phyloP scores from a whole-genome alignment of 2,797 vertebrate species.

The Orestias chungarensis region DNA sequence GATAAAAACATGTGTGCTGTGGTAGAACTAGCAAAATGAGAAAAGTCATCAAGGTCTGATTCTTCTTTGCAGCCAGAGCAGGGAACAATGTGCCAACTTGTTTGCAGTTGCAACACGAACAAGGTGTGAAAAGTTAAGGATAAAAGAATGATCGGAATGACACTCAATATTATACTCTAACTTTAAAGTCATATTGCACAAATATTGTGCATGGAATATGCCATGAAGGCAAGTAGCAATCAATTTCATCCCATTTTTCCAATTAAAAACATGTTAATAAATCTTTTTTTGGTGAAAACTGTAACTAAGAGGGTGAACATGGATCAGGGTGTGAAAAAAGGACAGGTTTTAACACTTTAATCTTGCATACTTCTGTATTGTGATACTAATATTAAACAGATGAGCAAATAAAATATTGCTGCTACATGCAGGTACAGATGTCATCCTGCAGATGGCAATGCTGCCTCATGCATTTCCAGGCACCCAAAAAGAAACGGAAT shows the following conservation, averaged over 20 bases:
- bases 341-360: background rate
- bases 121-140: background rate
- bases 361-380: too few relatives aligned
- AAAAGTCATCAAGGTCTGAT: too few relatives aligned
- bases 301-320: background rate
- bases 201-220: background rate
- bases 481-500: background rate
- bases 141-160: background rate
- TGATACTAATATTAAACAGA: background rate
- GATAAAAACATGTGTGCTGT: background rate
- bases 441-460: conserved; percentile 55
- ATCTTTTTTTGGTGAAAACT: background rate
- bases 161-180: background rate
- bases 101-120: too few relatives aligned
- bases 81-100: background rate
- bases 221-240: background rate
- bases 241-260: background rate
- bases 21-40: too few relatives aligned
- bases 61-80: background rate
- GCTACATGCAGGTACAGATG: conserved; percentile 9
- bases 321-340: background rate
- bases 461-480: background rate
- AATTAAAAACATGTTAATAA: background rate
- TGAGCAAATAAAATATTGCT: background rate
- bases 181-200: background rate